Conservation (phyloP, 1,140 invertebrate genomes). For the Dysdera silvatica region DNA sequence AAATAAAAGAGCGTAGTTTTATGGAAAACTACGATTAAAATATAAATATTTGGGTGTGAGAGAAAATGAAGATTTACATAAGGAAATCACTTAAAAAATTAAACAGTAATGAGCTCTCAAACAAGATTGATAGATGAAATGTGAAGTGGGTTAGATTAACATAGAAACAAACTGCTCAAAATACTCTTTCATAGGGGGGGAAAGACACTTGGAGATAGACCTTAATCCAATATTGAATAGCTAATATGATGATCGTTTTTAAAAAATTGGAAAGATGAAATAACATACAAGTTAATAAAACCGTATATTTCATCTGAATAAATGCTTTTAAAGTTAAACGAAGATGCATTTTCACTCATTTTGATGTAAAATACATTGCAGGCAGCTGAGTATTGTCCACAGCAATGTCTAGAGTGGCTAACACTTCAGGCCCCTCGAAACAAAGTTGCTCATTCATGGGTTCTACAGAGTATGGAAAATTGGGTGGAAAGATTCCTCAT, state of each 20-base stretch:
- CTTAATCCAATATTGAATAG: no score
- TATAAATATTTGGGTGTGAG: no score
- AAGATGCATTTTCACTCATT: not conserved
- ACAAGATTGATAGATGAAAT: no score
- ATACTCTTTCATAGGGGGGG: no score
- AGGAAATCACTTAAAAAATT: no score
- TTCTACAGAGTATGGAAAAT: constrained; percentile 71
- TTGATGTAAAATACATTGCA: not conserved
- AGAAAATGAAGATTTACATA: no score
- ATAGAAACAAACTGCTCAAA: no score
- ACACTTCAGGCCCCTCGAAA: constrained; percentile 70
- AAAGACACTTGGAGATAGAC: no score
- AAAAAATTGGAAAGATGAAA: not conserved
- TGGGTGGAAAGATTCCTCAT: constrained; percentile 86
- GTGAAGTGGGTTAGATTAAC: no score
- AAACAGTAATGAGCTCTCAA: no score
- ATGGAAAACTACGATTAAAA: no score
- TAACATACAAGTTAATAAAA: not conserved
- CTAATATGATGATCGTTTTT: not conserved
- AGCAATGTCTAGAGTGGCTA: constrained; percentile 84
- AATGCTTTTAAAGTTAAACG: not conserved
- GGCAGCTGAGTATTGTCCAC: constrained; percentile 73
- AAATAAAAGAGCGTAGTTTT: no score
- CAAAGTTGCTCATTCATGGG: constrained; percentile 79
- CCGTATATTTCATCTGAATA: not conserved